Base-by-base conservation (phyloP, 2,888 invertebrate genomes). In the Allacma fusca region DNA sequence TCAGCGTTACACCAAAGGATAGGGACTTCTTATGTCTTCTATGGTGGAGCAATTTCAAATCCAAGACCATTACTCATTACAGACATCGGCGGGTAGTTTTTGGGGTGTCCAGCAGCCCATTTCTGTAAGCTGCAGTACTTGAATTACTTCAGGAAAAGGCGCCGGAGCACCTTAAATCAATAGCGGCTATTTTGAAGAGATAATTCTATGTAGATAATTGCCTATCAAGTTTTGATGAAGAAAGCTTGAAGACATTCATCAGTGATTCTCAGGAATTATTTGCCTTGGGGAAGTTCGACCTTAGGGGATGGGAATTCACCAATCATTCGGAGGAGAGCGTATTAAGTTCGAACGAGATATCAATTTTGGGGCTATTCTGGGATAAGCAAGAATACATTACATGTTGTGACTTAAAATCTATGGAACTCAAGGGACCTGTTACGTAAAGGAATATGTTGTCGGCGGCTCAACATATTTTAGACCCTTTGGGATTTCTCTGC, bases 11-110 rank as follows among this genome's bases (percentile, higher is more conserved):
- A 34, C 44, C 76, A 78, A 29, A 76, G 5, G 85, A 86, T 67
- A 74, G 85, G 64, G 79, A 85, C 71, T 84, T 77, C 78, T 70
- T 86, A 0, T 50, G 80, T 62, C 85, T 85, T 79, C 78, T 85
- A 13, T 84, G 84, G 83, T 78, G 72, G 44, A 65, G 77, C 28
- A 77, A 40, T 34, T 4, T 34, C 50, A 67, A 75, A 12, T 80
- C 73, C 7, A 40, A 75, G 64, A 16, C 64, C 12, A 21, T 71
- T 13, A 70, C 24, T 69, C 29, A 76, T 12, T 80, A 79, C 21
- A 71, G 81, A 13, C 84, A 85, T 74, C 44, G 76, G 34, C n/a
- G 83, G 21, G 82, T 85, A 5, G 84, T 84, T 4, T 84, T 85
- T 57, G 84, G 84, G 5, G 70, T 69, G 2, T 29, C 19, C 5